Percentiles rank a stretch among this genome's conserved stretches.
Conservation (phyloP, 1,140 invertebrate genomes). For the Antheraea pernyi region DNA sequence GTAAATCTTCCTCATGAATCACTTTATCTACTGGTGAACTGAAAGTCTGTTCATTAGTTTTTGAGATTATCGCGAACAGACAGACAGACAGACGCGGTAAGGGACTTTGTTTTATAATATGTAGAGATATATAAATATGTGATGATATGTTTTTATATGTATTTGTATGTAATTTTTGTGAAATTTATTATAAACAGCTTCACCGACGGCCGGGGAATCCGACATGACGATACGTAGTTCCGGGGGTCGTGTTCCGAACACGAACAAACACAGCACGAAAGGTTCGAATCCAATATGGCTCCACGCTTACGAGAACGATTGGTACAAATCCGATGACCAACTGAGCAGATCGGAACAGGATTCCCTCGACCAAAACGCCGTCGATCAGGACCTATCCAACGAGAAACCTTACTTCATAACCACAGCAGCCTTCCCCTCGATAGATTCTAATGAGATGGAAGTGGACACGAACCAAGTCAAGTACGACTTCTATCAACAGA, state of each 20-base stretch:
- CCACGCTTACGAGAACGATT: conserved; percentile 95
- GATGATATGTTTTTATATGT: no score
- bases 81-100: no score
- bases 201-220: conserved; percentile 82
- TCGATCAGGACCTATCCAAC: conserved; percentile 82
- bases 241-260: conserved; percentile 91
- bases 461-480: conserved; percentile 80
- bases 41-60: no score
- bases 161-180: no score
- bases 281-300: conserved; percentile 98
- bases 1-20: no score
- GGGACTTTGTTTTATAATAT: no score
- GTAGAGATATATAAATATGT: no score
- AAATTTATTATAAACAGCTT: conserved; percentile 51
- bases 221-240: conserved; percentile 85
- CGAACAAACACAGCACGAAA: conserved; percentile 95
- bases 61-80: no score
- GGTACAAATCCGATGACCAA: conserved; percentile 93
- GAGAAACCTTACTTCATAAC: conserved; percentile 80
- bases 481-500: conserved; percentile 83
- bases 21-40: no score
- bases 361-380: conserved; percentile 92
- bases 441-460: conserved; percentile 70
- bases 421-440: conserved; percentile 76
- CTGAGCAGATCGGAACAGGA: conserved; percentile 86